Conservation (phyloP, 2,113 vertebrate species). For the Otus sunia region DNA sequence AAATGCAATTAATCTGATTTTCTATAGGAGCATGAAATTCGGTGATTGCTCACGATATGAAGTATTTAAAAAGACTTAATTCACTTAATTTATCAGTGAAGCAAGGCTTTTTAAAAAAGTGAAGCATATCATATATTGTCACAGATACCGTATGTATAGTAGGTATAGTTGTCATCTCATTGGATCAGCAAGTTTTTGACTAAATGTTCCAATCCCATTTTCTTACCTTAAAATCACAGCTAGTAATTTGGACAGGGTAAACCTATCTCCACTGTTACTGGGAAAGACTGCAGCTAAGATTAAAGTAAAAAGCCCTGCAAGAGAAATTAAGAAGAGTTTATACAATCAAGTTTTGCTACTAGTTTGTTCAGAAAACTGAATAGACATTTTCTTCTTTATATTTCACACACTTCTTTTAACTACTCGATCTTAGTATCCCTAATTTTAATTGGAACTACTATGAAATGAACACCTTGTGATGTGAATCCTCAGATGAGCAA, state of each 20-base stretch:
- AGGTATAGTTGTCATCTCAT: not conserved
- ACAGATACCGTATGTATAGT: not conserved
- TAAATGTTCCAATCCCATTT: not conserved
- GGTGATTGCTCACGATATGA: not conserved
- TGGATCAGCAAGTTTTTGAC: not conserved
- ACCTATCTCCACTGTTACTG: conserved; percentile 95
- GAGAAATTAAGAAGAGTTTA: not conserved
- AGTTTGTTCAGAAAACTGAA: not conserved
- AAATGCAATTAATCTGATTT: not conserved
- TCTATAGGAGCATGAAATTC: not conserved
- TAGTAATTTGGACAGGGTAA: conserved; percentile 93
- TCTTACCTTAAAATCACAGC: conserved; percentile 92
- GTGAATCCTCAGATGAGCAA: not conserved
- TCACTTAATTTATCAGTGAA: not conserved
- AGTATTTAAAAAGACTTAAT: not conserved
- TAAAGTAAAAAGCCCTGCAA: conserved; percentile 91
- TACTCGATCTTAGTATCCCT: not conserved
- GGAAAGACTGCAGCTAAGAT: conserved; percentile 94
- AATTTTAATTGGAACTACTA: not conserved
- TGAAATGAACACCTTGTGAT: not conserved
- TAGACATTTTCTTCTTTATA: not conserved
- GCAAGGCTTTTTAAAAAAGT: not conserved
- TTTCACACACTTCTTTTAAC: not conserved
- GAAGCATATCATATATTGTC: not conserved
- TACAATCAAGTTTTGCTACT: not conserved